phyloP scores from a whole-genome alignment of 2,888 invertebrate genomes.

The Drosophila leonis region DNA sequence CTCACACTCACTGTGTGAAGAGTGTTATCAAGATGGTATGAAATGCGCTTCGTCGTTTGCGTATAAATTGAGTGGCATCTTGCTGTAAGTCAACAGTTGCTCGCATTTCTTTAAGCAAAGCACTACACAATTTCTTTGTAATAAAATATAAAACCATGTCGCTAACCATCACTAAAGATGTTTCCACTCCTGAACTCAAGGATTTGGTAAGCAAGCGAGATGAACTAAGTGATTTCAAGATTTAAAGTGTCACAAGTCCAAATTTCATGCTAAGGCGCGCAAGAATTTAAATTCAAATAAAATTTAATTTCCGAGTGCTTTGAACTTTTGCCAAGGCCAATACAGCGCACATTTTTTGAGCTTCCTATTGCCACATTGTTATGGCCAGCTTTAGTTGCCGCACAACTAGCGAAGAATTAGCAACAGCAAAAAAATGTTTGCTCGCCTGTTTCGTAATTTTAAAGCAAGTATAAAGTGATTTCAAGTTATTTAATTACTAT shows the following conservation, averaged over 20 bases:
- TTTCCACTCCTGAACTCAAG: conserved; percentile 76
- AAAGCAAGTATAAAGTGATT: conserved; percentile 71
- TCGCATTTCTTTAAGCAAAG: conserved; percentile 47
- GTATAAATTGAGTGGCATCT: conserved; percentile 45
- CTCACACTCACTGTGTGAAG: conserved; percentile 12
- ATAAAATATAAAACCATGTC: conserved; percentile 71
- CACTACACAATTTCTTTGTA: conserved; percentile 24
- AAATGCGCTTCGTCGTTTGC: conserved; percentile 18
- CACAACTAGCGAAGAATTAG: conserved; percentile 53
- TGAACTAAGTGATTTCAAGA: conserved; percentile 6
- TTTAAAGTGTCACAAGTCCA: background rate
- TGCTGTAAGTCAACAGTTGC: conserved; percentile 43
- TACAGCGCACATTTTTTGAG: conserved; percentile 42
- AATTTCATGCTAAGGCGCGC: background rate
- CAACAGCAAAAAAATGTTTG: conserved; percentile 67
- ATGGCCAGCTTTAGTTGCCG: conserved; percentile 67
- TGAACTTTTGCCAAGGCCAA: conserved; percentile 67
- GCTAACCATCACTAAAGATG: conserved; percentile 75
- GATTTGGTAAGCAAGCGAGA: conserved; percentile 77
- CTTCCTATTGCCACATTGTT: conserved; percentile 51
- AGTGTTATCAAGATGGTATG: conserved; percentile 28
- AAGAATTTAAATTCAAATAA: conserved; percentile 9
- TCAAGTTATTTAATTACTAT: conserved; percentile 9
- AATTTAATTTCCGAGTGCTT: conserved; percentile 56
- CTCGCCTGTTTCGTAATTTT: conserved; percentile 78